These are phyloP conservation scores for Dasysyrphus tricinctus DNA, from an alignment of 2,888 invertebrate species.

Conservation along the genomic window DNA sequence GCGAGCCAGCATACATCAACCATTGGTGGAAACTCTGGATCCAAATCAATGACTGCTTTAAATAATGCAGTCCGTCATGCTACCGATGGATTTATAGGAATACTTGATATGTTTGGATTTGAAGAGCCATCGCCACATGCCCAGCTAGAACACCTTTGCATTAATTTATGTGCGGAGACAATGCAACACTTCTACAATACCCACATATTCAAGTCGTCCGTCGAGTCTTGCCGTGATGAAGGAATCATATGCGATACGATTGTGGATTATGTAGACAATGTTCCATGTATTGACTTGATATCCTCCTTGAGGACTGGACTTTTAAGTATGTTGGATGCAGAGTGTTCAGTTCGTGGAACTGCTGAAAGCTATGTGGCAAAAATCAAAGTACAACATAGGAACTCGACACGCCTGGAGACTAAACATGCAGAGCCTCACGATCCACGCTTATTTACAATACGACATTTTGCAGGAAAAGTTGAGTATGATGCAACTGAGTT, in stretches of 20 bases:
- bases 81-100: conserved; percentile 97
- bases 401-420: conserved; percentile 90
- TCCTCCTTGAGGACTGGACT: conserved; percentile 96
- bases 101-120: conserved; percentile 98
- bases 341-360: conserved; percentile 92
- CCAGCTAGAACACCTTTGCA: conserved; percentile 96
- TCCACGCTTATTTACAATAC: conserved; percentile 93
- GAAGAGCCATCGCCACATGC: conserved; percentile 94
- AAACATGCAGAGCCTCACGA: conserved; percentile 90
- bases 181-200: conserved; percentile 99
- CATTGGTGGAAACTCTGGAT: conserved; percentile 91
- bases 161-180: conserved; percentile 97
- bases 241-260: conserved; percentile 95
- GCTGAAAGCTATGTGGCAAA: conserved; percentile 92
- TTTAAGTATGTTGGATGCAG: conserved; percentile 95
- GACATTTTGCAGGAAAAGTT: conserved; percentile 94
- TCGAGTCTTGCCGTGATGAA: conserved; percentile 96
- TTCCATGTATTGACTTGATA: conserved; percentile 97
- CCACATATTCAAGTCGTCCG: conserved; percentile 96
- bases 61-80: conserved; percentile 96
- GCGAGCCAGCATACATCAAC: conserved; percentile 94
- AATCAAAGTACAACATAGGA: conserved; percentile 91
- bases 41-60: conserved; percentile 95
- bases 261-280: conserved; percentile 96
- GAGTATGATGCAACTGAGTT: conserved; percentile 95